phyloP scores from a whole-genome alignment of 2,113 vertebrate genomes.

The Anolis carolinensis region DNA sequence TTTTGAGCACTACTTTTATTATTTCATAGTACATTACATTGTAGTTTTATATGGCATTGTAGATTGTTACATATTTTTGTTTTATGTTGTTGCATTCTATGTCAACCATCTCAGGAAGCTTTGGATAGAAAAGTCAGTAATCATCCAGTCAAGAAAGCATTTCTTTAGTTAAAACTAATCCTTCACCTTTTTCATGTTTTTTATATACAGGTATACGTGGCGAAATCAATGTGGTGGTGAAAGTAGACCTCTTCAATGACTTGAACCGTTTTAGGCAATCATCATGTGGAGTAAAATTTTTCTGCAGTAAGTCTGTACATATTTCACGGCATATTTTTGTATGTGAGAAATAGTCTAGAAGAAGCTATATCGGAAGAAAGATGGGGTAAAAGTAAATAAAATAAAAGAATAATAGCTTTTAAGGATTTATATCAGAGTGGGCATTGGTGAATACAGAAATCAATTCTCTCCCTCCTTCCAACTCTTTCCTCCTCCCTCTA shows the following conservation, averaged over 20 bases:
- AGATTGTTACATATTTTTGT: not conserved
- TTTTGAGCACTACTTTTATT: not conserved
- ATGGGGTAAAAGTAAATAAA: no score
- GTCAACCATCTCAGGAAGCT: not conserved
- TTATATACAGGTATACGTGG: slow-evolving; percentile 88
- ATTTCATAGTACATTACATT: not conserved
- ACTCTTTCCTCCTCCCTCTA: no score
- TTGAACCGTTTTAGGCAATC: slow-evolving; percentile 97
- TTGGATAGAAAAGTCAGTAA: not conserved
- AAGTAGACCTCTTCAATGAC: slow-evolving; percentile 98
- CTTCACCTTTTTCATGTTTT: not conserved
- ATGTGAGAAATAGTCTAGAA: slow-evolving; percentile 8
- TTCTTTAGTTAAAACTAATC: not conserved
- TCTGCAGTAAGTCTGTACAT: slow-evolving; percentile 90
- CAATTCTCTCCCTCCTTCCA: no score
- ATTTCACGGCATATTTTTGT: not conserved
- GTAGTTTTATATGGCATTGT: not conserved
- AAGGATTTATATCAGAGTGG: not conserved
- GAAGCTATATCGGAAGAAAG: not conserved
- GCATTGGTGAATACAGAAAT: no score
- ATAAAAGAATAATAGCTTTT: slow-evolving; percentile 11
- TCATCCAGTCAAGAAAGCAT: rapidly evolving
- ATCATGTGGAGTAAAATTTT: slow-evolving; percentile 98
- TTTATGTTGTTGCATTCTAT: not conserved
- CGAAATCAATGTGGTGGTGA: slow-evolving; percentile 95